phyloP scores from a whole-genome alignment of 2,113 vertebrate genomes.

The Phyllostomus discolor region DNA sequence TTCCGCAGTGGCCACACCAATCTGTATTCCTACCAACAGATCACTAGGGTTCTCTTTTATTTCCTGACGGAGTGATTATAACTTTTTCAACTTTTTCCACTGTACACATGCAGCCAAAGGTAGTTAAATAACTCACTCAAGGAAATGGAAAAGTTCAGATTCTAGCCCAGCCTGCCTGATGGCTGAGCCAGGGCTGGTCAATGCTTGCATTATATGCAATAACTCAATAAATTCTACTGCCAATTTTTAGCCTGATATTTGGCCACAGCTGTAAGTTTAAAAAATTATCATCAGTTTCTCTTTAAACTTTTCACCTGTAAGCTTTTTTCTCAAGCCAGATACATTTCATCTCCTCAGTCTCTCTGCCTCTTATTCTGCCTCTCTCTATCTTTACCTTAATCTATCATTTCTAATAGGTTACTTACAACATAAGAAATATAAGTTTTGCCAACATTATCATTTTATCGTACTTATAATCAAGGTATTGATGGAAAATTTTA shows the following conservation, averaged over 20 bases:
- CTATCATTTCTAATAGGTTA: neutral
- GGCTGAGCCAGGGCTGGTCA: neutral
- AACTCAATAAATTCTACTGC: neutral
- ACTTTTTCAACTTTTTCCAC: neutral
- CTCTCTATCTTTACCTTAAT: neutral
- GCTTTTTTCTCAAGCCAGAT: neutral
- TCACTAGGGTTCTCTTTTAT: neutral
- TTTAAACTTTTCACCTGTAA: neutral
- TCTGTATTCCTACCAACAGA: too few relatives aligned
- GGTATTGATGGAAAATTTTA: neutral
- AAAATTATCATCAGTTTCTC: neutral
- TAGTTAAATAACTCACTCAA: neutral
- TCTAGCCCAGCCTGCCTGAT: neutral
- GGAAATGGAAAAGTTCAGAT: neutral
- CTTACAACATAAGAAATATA: neutral
- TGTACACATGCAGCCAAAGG: neutral
- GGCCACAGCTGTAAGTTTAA: neutral
- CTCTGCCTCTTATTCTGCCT: neutral
- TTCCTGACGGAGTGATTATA: neutral
- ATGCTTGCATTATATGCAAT: neutral
- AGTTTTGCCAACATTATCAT: neutral
- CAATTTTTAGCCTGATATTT: neutral
- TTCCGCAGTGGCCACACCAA: too few relatives aligned
- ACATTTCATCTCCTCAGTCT: neutral
- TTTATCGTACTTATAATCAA: neutral